Evolutionary conservation across 2,888 invertebrate species (phyloP), one percentile per base, ranked within the genome.

Genomic region (Lydus trimaculatus): DNA sequence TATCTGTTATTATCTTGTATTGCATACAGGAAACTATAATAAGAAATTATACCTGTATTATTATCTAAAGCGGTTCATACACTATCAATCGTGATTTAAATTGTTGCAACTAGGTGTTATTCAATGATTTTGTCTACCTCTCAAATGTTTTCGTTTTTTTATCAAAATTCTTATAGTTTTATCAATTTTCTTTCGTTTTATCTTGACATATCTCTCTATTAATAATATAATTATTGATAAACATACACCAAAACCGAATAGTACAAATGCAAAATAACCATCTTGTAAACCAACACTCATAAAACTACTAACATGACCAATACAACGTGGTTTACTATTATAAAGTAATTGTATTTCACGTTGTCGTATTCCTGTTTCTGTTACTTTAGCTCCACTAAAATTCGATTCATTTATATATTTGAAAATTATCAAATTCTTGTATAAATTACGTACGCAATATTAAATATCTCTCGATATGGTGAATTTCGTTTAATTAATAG

Each of bases 281-380:
- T 91, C 90, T 0, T 88, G 84, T 76, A 90, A 85, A 4, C 83
- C 81, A 0, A 91, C 91, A 68, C 89, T 90, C 74, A 90, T 87
- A 83, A 91, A 91, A 8, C 87, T 87, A 25, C 88, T 87, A 0
- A 88, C 87, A 2, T 85, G 81, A 31, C 88, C 88, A 0, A 87
- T 86, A 74, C 91, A 91, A 2, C 83, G 81, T 0, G 91, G 91
- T 73, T 88, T 88, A 8, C 87, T 86, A 0, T 90, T 89, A 70
- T 90, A 90, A 3, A 91, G 20, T 8, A 20, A 20, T 20, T 20
- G 1, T 11, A 20, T 9, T 48, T 20, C 48, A 48, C 48, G 48
- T 11, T 11, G 20, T 2, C 48, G 82, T 0, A 89, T 80, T 11
- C 84, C 80, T 75, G 84, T 87, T 83, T 88, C 89, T 8, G 91